Conservation (phyloP, 2,113 vertebrate genomes). For the Campylomormyrus tamandua region DNA sequence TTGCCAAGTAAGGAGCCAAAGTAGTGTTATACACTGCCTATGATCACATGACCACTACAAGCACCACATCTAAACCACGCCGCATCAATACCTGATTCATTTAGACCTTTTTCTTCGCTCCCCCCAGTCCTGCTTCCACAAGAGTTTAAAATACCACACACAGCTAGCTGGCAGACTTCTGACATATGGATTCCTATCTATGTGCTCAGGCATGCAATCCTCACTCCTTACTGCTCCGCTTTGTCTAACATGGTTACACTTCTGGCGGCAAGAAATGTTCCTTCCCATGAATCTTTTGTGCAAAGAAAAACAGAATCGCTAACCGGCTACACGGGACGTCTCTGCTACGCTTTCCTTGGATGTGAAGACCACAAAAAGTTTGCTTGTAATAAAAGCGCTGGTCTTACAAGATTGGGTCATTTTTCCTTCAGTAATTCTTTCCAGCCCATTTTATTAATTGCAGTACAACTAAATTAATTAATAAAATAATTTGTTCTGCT, state of each 20-base stretch:
- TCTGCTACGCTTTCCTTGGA: slow-evolving; percentile 12
- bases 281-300: slow-evolving; percentile 54
- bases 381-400: neutral
- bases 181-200: slow-evolving; percentile 59
- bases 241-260: slow-evolving; percentile 61
- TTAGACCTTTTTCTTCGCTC: slow-evolving; percentile 42
- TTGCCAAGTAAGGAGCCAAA: slow-evolving; percentile 50
- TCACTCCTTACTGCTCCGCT: slow-evolving; percentile 53
- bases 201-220: slow-evolving; percentile 52
- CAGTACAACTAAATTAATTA: neutral
- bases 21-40: slow-evolving; percentile 59
- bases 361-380: neutral
- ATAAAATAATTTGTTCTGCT: neutral
- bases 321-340: slow-evolving; percentile 60
- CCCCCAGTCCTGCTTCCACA: slow-evolving; percentile 50
- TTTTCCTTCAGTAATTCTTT: neutral
- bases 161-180: slow-evolving; percentile 29
- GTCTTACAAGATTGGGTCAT: neutral
- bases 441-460: neutral
- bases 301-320: slow-evolving; percentile 56
- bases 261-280: slow-evolving; percentile 45
- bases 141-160: slow-evolving; percentile 42
- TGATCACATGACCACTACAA: slow-evolving; percentile 50
- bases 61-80: slow-evolving; percentile 22
- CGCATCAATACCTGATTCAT: slow-evolving; percentile 44